phyloP scores from a whole-genome alignment of 2,797 vertebrate genomes.

The Carduelis carduelis region DNA sequence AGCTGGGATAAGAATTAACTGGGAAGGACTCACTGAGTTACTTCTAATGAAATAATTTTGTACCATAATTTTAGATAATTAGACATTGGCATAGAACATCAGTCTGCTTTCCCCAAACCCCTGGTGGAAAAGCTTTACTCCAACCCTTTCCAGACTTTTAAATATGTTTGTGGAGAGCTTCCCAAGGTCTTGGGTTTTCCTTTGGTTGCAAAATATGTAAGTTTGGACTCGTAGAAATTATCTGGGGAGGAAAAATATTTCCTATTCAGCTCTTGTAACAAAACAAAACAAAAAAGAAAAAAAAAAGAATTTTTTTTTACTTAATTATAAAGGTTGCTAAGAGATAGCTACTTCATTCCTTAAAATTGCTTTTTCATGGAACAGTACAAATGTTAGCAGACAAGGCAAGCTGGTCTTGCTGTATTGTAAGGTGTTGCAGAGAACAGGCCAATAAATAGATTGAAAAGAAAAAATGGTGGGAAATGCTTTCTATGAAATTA shows the following conservation, averaged over 20 bases:
- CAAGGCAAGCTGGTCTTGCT: neutral
- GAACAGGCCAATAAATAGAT: neutral
- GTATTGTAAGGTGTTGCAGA: neutral
- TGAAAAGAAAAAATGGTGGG: neutral
- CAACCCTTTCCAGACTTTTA: neutral
- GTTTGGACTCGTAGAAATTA: neutral
- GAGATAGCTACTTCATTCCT: neutral
- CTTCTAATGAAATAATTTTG: neutral
- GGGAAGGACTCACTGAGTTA: neutral
- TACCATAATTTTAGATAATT: neutral
- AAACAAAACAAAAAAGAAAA: neutral
- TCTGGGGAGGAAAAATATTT: neutral
- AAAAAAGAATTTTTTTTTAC: neutral
- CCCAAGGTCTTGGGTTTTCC: neutral
- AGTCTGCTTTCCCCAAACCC: neutral
- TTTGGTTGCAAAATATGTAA: neutral
- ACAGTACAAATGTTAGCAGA: neutral
- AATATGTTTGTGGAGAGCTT: neutral
- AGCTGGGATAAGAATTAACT: neutral
- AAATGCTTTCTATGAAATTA: slow-evolving; percentile 5
- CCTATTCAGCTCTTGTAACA: neutral
- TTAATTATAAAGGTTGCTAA: neutral
- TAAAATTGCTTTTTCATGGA: neutral
- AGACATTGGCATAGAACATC: neutral
- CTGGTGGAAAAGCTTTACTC: neutral